Conservation (phyloP, 2,888 invertebrate species). For the Taphrorychus bicolor region DNA sequence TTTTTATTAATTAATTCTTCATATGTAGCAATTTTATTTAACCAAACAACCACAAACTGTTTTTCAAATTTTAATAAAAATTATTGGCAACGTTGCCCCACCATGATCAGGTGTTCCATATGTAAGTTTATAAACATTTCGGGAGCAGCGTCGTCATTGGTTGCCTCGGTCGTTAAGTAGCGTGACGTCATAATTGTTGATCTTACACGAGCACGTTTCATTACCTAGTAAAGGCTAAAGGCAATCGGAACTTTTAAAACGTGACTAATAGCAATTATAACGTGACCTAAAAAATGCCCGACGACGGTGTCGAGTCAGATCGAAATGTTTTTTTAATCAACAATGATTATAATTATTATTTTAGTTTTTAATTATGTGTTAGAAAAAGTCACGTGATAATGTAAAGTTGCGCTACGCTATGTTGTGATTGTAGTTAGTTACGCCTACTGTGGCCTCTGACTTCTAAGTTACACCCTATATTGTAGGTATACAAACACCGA, state of each 20-base stretch:
- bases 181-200: conserved; percentile 7
- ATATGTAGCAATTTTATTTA: too few species aligned
- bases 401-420: too few species aligned
- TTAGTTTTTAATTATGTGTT: too few species aligned
- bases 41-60: too few species aligned
- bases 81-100: background rate
- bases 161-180: background rate
- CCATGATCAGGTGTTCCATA: background rate
- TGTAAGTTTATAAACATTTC: background rate
- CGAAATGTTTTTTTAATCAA: background rate
- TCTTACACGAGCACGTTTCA: conserved; percentile 5
- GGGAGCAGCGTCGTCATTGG: background rate
- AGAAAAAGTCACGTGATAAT: background rate
- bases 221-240: background rate
- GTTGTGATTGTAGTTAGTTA: too few species aligned
- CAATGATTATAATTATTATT: too few species aligned
- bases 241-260: conserved; percentile 1
- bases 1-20: too few species aligned
- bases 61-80: background rate
- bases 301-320: background rate
- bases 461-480: too few species aligned
- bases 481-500: background rate
- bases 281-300: background rate
- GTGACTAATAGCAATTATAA: background rate
- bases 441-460: too few species aligned